Conservation (phyloP, 1,140 invertebrate species). For the Papilio dardanus region DNA sequence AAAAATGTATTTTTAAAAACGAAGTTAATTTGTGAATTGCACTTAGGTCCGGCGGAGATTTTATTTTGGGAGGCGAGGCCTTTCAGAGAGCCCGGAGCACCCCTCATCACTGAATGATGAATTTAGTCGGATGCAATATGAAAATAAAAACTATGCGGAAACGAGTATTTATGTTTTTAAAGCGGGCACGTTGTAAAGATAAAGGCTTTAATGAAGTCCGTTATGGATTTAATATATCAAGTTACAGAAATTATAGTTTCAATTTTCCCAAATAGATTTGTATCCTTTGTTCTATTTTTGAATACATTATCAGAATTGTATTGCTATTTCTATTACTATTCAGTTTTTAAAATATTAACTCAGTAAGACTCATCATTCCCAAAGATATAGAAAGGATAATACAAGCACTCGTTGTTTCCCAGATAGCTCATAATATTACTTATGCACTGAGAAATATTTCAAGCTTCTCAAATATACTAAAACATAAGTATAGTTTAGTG, state of each 20-base stretch:
- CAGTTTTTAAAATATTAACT: no score
- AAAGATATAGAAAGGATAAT: no score
- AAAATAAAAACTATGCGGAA: conserved; percentile 21
- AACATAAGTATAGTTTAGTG: neutral
- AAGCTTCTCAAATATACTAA: neutral
- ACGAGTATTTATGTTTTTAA: conserved; percentile 13
- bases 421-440: no score
- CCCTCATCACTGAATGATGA: conserved; percentile 26
- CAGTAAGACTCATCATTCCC: no score
- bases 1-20: neutral
- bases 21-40: conserved; percentile 4
- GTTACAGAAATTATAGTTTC: neutral
- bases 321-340: no score
- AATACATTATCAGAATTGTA: no score
- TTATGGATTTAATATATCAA: conserved; percentile 2
- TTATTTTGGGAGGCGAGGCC: conserved; percentile 7
- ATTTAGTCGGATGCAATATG: conserved; percentile 2
- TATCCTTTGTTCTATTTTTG: no score
- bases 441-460: neutral
- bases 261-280: neutral
- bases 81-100: neutral
- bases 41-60: conserved; percentile 9
- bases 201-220: neutral
- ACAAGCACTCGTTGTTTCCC: no score
- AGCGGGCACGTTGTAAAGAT: conserved; percentile 1